These are phyloP conservation scores for Terrapene triunguis DNA, from an alignment of 2,113 vertebrate genomes.

Conservation along the genomic window DNA sequence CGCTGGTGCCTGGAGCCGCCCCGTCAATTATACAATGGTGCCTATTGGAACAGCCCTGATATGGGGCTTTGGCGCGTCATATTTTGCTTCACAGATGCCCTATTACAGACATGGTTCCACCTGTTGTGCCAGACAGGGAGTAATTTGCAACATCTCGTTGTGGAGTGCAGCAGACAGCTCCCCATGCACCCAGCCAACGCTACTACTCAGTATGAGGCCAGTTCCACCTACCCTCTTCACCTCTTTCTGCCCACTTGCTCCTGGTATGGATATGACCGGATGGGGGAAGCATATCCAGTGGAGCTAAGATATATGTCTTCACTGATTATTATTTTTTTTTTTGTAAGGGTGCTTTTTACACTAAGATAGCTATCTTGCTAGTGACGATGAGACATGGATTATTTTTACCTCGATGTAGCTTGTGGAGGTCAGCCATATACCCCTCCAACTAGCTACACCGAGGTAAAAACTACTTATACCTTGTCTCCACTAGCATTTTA, in stretches of 20 bases:
- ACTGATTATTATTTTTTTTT: too few relatives aligned
- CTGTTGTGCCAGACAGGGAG: neutral
- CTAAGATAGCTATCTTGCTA: neutral
- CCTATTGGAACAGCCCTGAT: neutral
- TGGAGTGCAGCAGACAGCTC: neutral
- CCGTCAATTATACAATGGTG: neutral
- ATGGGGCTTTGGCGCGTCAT: fast-evolving
- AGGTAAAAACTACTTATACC: neutral
- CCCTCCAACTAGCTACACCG: fast-evolving
- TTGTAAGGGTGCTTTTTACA: neutral
- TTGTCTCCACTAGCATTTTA: neutral
- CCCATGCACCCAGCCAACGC: neutral
- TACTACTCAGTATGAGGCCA: neutral
- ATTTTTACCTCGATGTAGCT: fast-evolving
- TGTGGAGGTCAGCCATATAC: neutral
- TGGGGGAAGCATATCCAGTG: neutral
- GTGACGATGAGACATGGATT: fast-evolving
- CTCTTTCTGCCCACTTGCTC: neutral
- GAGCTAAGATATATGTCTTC: neutral
- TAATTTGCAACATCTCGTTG: neutral
- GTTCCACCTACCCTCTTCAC: neutral
- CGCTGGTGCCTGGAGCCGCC: too few relatives aligned
- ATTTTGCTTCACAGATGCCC: fast-evolving
- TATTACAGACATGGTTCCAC: neutral
- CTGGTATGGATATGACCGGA: neutral